Percentiles rank a stretch among this genome's conserved stretches.
Evolutionary conservation across 2,797 vertebrate species (phyloP).

Genomic region (Tachyglossus aculeatus): DNA sequence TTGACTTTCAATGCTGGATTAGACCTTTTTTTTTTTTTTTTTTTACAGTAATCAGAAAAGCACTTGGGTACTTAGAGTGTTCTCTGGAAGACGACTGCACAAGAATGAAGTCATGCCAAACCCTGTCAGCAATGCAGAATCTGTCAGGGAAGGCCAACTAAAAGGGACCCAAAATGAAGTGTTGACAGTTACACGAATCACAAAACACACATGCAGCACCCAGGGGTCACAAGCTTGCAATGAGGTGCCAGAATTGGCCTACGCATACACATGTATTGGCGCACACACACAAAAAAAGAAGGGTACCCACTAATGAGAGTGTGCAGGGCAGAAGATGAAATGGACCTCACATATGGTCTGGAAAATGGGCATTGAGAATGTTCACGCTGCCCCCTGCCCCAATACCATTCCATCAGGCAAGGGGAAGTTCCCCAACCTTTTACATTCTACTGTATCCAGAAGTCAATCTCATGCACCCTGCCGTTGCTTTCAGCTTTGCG

Average conservation of each 20-base stretch:
- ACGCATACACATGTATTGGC: conserved; percentile 3
- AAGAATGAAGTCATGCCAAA: conserved; percentile 39
- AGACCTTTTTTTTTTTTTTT: conserved; percentile 25
- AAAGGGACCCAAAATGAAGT: not conserved
- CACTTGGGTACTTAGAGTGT: conserved; percentile 28
- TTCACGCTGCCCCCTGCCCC: not conserved
- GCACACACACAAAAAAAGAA: conserved; percentile 10
- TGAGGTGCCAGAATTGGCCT: conserved; percentile 1
- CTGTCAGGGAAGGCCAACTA: conserved; percentile 1
- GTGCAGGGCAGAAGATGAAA: conserved; percentile 19
- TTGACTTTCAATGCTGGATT: conserved; percentile 31
- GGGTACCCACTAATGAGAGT: conserved; percentile 34
- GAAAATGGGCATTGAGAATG: not conserved
- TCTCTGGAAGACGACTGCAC: conserved; percentile 32
- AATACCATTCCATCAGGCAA: not conserved
- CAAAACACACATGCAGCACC: conserved; percentile 1
- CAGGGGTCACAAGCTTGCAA: not conserved
- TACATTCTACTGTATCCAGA: conserved; percentile 3
- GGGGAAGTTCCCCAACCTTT: not conserved
- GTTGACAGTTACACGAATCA: conserved; percentile 37
- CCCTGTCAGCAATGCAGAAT: conserved; percentile 17
- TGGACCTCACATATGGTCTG: conserved; percentile 19
- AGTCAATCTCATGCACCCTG: not conserved
- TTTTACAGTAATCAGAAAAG: conserved; percentile 31
- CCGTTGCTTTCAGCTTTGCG: not conserved